phyloP scores from a whole-genome alignment of 2,113 vertebrate genomes.

The Athene cunicularia region DNA sequence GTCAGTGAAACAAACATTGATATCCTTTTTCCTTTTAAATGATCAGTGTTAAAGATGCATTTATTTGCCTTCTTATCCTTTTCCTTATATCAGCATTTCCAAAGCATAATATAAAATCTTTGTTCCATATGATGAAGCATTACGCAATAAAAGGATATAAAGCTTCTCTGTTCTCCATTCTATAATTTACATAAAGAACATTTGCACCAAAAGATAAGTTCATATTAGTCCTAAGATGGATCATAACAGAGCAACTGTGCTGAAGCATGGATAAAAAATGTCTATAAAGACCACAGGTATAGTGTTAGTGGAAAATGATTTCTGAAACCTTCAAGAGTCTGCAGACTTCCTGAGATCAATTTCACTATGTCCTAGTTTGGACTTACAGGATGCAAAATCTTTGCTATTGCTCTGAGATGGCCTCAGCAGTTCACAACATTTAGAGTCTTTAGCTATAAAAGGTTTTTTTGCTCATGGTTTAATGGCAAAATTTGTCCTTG shows the following conservation, averaged over 20 bases:
- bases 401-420: neutral
- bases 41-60: neutral
- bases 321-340: constrained; percentile 32
- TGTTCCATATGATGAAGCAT: constrained; percentile 34
- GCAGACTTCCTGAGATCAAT: neutral
- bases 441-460: neutral
- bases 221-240: neutral
- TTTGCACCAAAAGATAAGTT: constrained; percentile 21
- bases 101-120: neutral
- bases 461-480: neutral
- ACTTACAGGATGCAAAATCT: neutral
- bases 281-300: neutral
- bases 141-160: constrained; percentile 49
- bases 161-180: neutral
- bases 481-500: constrained; percentile 30
- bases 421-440: neutral
- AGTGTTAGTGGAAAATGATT: neutral
- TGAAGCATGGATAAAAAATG: constrained; percentile 36
- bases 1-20: neutral
- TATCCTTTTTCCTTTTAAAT: constrained; percentile 16
- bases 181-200: constrained; percentile 35
- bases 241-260: constrained; percentile 10
- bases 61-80: neutral
- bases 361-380: neutral
- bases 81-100: neutral